Conservation (phyloP, 2,113 vertebrate species). For the Anseranas semipalmata region DNA sequence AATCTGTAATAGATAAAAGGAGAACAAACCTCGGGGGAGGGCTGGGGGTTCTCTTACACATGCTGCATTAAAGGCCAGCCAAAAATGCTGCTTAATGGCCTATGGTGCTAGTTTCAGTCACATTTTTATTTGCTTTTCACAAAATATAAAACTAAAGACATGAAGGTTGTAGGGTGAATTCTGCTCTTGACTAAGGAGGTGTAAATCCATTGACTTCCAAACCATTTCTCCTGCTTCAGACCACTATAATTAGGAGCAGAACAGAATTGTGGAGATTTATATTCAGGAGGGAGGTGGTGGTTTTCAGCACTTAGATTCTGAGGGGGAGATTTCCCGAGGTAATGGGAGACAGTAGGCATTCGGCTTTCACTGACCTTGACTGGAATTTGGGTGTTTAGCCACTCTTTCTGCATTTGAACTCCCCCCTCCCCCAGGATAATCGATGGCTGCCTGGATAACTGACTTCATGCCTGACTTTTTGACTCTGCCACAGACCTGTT, state of each 20-base stretch:
- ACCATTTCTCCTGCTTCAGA: neutral
- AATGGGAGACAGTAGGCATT: constrained; percentile 39
- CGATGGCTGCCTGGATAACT: neutral
- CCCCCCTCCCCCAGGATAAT: neutral
- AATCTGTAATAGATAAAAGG: neutral
- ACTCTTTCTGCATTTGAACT: neutral
- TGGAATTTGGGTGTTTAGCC: constrained; percentile 19
- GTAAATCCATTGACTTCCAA: neutral
- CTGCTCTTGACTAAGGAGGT: neutral
- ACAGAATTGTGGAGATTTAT: constrained; percentile 34
- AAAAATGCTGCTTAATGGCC: neutral
- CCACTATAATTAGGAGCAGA: constrained; percentile 23
- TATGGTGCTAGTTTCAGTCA: neutral
- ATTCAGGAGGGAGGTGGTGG: constrained; percentile 31
- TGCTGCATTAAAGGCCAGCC: neutral
- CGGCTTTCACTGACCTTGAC: neutral
- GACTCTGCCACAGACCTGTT: neutral
- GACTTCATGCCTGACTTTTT: constrained; percentile 16
- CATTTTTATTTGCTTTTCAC: constrained; percentile 39
- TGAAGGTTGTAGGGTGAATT: neutral
- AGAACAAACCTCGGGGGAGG: neutral
- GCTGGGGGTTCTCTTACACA: neutral
- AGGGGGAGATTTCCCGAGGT: neutral
- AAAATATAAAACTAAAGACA: neutral
- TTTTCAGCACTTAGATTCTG: constrained; percentile 26